These are phyloP conservation scores for Semibalanus balanoides DNA, from an alignment of 1,140 invertebrate genomes.

Conservation along the genomic window DNA sequence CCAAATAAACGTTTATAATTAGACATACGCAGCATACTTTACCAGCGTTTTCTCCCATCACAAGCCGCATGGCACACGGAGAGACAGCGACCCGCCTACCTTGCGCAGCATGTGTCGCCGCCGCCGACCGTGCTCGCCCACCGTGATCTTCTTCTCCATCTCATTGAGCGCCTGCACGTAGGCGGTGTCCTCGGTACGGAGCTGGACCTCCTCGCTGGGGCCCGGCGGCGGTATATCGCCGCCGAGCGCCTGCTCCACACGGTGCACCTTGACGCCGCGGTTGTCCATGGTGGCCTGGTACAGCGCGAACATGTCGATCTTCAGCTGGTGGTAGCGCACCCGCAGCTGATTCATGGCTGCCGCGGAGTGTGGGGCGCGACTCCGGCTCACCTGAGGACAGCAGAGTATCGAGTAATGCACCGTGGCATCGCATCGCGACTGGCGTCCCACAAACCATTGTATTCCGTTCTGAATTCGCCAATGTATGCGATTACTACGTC, in stretches of 20 bases:
- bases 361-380: no score
- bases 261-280: slow-evolving; percentile 2
- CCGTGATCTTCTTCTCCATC: background rate
- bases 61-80: no score
- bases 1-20: no score
- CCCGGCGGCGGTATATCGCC: background rate
- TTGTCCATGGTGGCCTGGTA: slow-evolving; percentile 4
- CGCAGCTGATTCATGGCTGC: background rate
- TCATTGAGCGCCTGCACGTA: background rate
- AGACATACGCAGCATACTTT: no score
- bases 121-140: background rate
- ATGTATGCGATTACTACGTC: no score
- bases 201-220: background rate
- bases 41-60: no score
- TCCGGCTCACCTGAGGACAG: no score
- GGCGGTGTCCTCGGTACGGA: background rate
- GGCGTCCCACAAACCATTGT: no score
- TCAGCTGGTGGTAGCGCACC: slow-evolving; percentile 3
- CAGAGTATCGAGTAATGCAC: no score
- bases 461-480: no score
- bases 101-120: background rate
- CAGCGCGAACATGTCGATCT: slow-evolving; percentile 5
- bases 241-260: background rate
- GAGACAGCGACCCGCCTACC: no score
- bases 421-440: no score